These are phyloP conservation scores for Thysanoteuthis rhombus DNA, from an alignment of 2,888 invertebrate genomes.

Conservation along the genomic window DNA sequence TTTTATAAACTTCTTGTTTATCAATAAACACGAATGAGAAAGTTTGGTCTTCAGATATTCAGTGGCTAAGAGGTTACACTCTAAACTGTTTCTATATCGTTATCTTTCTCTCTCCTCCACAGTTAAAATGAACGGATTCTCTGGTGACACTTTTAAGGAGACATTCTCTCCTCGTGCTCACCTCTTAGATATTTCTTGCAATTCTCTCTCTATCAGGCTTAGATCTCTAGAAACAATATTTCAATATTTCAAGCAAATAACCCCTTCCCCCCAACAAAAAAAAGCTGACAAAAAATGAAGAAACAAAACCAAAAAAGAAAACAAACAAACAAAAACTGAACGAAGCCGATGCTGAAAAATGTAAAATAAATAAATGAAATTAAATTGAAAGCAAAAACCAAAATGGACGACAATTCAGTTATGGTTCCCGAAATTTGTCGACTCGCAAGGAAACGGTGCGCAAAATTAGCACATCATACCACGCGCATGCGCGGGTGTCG, in stretches of 20 bases:
- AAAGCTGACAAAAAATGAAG: no score
- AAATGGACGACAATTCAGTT: not conserved
- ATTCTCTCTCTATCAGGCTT: not conserved
- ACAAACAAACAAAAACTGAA: not conserved
- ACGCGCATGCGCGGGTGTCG: not conserved
- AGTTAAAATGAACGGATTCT: not conserved
- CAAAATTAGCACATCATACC: not conserved
- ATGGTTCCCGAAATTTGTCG: not conserved
- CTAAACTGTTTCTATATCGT: no score
- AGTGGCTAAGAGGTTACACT: no score
- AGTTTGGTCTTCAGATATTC: no score
- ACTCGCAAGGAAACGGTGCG: not conserved
- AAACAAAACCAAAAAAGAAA: no score
- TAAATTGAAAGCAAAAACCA: not conserved
- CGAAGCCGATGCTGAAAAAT: not conserved
- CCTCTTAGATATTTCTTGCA: not conserved
- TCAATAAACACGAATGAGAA: not conserved
- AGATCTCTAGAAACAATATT: not conserved
- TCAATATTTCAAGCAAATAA: not conserved
- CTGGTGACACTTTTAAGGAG: not conserved
- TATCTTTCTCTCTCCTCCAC: not conserved
- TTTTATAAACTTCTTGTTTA: no score
- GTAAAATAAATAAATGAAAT: not conserved
- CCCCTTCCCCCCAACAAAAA: no score
- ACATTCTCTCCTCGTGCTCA: not conserved